Evolutionary conservation across 1,140 invertebrate genomes (phyloP).

Genomic region (Cydia splendana): DNA sequence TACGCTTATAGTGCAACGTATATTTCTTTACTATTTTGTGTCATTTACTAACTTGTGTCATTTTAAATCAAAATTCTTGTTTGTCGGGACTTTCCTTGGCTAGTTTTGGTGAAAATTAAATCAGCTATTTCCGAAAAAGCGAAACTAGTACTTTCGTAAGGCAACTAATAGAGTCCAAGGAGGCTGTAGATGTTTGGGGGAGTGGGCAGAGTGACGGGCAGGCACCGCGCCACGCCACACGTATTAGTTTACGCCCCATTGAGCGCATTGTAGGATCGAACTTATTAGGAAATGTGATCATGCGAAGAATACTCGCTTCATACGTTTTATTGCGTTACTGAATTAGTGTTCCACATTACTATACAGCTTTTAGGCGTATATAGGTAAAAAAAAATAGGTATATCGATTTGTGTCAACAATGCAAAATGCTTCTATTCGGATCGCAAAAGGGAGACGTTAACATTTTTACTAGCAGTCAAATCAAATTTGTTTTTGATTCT

Average conservation of each 20-base stretch:
- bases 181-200: slow-evolving; percentile 56
- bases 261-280: slow-evolving; percentile 74
- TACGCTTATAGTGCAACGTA: too few relatives aligned
- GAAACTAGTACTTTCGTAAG: background rate
- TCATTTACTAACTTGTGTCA: too few relatives aligned
- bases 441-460: slow-evolving; percentile 6
- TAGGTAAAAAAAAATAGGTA: slow-evolving; percentile 39
- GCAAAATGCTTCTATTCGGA: slow-evolving; percentile 28
- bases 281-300: slow-evolving; percentile 77
- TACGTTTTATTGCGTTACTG: slow-evolving; percentile 70
- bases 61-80: too few relatives aligned
- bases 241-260: slow-evolving; percentile 73
- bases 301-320: slow-evolving; percentile 74
- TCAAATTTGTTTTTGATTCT: background rate
- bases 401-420: slow-evolving; percentile 32
- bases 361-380: slow-evolving; percentile 47
- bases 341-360: slow-evolving; percentile 60
- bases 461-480: background rate
- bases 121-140: too few relatives aligned
- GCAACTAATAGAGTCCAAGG: slow-evolving; percentile 50
- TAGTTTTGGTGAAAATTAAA: too few relatives aligned
- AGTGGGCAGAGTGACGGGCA: slow-evolving; percentile 52
- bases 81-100: too few relatives aligned
- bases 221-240: slow-evolving; percentile 46
- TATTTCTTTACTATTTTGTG: too few relatives aligned